phyloP scores from a whole-genome alignment of 2,888 invertebrate genomes.

The Synanthedon vespiformis region DNA sequence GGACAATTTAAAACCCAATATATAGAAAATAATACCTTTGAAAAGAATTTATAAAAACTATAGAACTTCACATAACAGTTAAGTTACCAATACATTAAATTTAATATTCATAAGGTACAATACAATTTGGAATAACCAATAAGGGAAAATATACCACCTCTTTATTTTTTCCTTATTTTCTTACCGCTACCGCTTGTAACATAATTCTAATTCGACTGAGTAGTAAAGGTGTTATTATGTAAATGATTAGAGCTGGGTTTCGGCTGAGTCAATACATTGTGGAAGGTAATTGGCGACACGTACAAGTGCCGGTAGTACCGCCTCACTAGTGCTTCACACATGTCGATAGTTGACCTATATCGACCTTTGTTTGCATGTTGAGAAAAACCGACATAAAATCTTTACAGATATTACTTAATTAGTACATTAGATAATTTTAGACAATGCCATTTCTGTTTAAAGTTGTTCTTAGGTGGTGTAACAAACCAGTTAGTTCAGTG shows the following conservation, averaged over 20 bases:
- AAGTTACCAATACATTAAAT: no score
- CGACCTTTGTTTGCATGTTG: slow-evolving; percentile 9
- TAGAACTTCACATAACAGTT: no score
- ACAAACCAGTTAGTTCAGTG: background rate
- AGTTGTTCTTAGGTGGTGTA: background rate
- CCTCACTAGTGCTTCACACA: slow-evolving; percentile 18
- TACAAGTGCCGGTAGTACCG: slow-evolving; percentile 30
- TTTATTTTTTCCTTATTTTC: no score
- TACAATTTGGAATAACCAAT: no score
- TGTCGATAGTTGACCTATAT: slow-evolving; percentile 31
- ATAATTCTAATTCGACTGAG: slow-evolving; percentile 4
- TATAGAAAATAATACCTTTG: no score
- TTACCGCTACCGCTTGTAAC: background rate
- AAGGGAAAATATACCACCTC: no score
- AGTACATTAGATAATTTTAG: background rate
- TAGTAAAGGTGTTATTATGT: slow-evolving; percentile 65
- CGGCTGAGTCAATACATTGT: slow-evolving; percentile 62
- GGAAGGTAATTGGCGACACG: slow-evolving; percentile 62
- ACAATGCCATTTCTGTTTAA: background rate
- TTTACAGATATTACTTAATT: background rate
- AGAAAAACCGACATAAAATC: background rate
- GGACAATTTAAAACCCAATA: no score
- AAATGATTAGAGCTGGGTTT: slow-evolving; percentile 67
- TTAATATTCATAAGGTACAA: no score
- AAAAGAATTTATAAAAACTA: no score